Conservation (phyloP, 2,888 invertebrate genomes). For the Platynereis dumerilii region DNA sequence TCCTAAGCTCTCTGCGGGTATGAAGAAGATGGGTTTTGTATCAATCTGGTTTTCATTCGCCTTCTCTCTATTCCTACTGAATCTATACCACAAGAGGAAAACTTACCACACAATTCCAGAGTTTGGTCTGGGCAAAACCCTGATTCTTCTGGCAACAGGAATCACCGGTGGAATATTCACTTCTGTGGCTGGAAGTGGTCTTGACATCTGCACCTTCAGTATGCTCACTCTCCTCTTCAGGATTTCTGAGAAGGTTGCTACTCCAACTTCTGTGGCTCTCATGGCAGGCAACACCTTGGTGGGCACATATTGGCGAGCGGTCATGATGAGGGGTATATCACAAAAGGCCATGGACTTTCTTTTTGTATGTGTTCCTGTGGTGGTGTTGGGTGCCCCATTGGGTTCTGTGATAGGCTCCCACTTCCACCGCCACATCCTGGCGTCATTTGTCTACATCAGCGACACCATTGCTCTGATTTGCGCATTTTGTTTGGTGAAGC, state of each 20-base stretch:
- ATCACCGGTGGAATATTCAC: conserved; percentile 52
- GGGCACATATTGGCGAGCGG: conserved; percentile 19
- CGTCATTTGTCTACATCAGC: conserved; percentile 42
- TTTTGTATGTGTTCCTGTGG: conserved; percentile 39
- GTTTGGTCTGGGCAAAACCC: conserved; percentile 40
- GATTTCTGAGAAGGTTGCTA: conserved; percentile 48
- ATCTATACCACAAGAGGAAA: conserved; percentile 44
- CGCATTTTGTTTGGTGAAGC: conserved; percentile 31
- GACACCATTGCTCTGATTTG: conserved; percentile 33
- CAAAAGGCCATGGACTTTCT: conserved; percentile 43
- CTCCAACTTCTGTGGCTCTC: conserved; percentile 54
- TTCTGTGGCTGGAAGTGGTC: conserved; percentile 53
- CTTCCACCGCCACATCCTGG: conserved; percentile 45
- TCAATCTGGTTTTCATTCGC: conserved; percentile 57
- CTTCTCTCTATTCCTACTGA: conserved; percentile 51
- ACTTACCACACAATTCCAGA: conserved; percentile 38
- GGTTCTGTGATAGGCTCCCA: conserved; percentile 44
- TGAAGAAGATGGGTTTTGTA: conserved; percentile 58
- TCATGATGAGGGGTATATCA: conserved; percentile 2
- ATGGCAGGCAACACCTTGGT: conserved; percentile 48
- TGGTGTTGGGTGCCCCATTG: conserved; percentile 42
- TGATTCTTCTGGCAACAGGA: conserved; percentile 45
- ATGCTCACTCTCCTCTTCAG: conserved; percentile 37
- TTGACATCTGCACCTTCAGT: conserved; percentile 54
- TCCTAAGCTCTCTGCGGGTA: conserved; percentile 41